Evolutionary conservation across 30 jellyfish, hydroid and myxozoan genomes (phyloP).

Genomic region (Chironex yamaguchii): DNA sequence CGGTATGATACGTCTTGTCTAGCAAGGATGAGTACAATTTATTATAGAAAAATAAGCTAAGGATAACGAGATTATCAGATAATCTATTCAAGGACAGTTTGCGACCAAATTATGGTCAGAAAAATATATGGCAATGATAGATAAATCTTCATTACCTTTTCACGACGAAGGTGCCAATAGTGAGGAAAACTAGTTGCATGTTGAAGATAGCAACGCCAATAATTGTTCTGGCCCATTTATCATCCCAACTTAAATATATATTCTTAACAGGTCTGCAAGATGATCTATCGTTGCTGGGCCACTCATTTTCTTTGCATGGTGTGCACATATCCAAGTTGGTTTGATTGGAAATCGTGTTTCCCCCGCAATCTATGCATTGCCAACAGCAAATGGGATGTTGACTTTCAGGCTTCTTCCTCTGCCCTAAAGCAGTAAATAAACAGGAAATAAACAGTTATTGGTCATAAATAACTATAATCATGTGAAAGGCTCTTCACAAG

Average conservation of each 20-base stretch:
- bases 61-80: too few relatives aligned
- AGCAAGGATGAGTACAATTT: too few relatives aligned
- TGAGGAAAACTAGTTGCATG: background rate
- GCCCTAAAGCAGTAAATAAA: constrained; percentile 22
- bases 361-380: constrained; percentile 77
- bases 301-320: constrained; percentile 34
- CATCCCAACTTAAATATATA: constrained; percentile 17
- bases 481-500: too few relatives aligned
- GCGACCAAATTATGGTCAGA: too few relatives aligned
- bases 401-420: constrained; percentile 14
- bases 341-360: constrained; percentile 52
- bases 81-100: too few relatives aligned
- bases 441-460: too few relatives aligned
- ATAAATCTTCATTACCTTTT: background rate
- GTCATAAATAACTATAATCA: too few relatives aligned
- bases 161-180: background rate
- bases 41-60: too few relatives aligned
- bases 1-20: too few relatives aligned
- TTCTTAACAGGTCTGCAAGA: constrained; percentile 32
- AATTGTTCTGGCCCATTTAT: background rate
- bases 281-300: constrained; percentile 33
- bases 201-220: background rate
- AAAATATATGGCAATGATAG: too few relatives aligned
- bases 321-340: constrained; percentile 55
- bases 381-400: constrained; percentile 86